Base-by-base conservation (phyloP, 2,888 invertebrate genomes). In the Crematogaster levior region DNA sequence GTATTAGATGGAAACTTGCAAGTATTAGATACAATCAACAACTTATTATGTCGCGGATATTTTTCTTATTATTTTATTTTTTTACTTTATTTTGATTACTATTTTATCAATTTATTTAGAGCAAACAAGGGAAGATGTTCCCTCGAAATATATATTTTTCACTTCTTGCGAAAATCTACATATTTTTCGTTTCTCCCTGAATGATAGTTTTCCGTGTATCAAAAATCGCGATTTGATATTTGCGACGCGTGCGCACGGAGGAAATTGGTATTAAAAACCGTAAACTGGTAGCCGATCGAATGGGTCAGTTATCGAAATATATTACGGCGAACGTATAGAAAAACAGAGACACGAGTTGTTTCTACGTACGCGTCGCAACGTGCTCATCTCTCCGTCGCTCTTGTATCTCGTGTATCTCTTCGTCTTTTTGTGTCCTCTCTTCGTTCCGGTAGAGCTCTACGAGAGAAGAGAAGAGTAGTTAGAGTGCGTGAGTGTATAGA, bases 401-500 rank as follows among this genome's bases (percentile, higher is more conserved):
- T 18, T 56, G 21, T 56, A 60, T 72, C 9, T 65, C 18, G 24
- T 43, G 4, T 63, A 60, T 72, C 56, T n/a, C n/a, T n/a, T 53
- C 48, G 37, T 72, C 51, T 12, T 21, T 48, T 40, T 51, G 3
- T 37, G 65, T 66, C 21, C 53, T 53, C 70, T 65, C 68, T 68
- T 46, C 53, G 43, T 77, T 30, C 37, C 37, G 21, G 51, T 43
- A 18, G 34, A 48, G 46, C 60, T 43, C 24, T 46, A 21, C 75
- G 60, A 48, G 61, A 61, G 48, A 60, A 15, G 48, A 74, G 74
- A 61, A 60, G 73, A 43, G 58, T 60, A 30, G 51, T 68, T 24
- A 6, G 65, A 48, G 65, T 63, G 75, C 66, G 86, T 89, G 89
- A 88, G 86, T 81, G 88, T 91, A 37, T n/a, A n/a, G n/a, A 46